Evolutionary conservation across 2,113 vertebrate species (phyloP).

Genomic region (Cephalopholis sonnerati): DNA sequence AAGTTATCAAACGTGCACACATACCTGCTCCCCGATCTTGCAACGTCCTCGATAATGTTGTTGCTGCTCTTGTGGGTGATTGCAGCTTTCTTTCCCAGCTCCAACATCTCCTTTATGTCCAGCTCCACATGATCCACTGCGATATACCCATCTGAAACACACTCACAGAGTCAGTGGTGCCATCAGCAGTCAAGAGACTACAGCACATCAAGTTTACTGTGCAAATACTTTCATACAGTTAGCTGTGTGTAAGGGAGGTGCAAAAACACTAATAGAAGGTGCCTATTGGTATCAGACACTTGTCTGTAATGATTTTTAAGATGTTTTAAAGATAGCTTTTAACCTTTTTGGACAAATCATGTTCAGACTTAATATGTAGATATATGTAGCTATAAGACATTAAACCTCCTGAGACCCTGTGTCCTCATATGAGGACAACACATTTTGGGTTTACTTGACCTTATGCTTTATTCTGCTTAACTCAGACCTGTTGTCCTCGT

Average conservation of each 20-base stretch:
- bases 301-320: too few relatives aligned
- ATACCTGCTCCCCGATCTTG: slow-evolving; percentile 62
- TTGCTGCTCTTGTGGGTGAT: slow-evolving; percentile 14
- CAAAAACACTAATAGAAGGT: not conserved
- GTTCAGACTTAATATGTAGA: too few relatives aligned
- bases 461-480: too few relatives aligned
- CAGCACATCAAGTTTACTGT: not conserved
- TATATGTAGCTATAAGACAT: too few relatives aligned
- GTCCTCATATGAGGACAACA: too few relatives aligned
- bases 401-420: too few relatives aligned
- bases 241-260: not conserved
- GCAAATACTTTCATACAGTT: not conserved
- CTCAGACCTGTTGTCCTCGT: too few relatives aligned
- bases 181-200: not conserved
- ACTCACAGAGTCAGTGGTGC: not conserved
- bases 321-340: too few relatives aligned
- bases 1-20: not conserved
- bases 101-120: slow-evolving; percentile 79
- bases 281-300: too few relatives aligned
- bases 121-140: slow-evolving; percentile 75
- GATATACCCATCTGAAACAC: slow-evolving; percentile 80
- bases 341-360: too few relatives aligned
- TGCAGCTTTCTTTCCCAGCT: slow-evolving; percentile 64
- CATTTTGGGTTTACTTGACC: too few relatives aligned
- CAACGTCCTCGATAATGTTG: not conserved